These are phyloP conservation scores for Gambusia holbrooki DNA, from an alignment of 2,113 vertebrate genomes.

Conservation along the genomic window DNA sequence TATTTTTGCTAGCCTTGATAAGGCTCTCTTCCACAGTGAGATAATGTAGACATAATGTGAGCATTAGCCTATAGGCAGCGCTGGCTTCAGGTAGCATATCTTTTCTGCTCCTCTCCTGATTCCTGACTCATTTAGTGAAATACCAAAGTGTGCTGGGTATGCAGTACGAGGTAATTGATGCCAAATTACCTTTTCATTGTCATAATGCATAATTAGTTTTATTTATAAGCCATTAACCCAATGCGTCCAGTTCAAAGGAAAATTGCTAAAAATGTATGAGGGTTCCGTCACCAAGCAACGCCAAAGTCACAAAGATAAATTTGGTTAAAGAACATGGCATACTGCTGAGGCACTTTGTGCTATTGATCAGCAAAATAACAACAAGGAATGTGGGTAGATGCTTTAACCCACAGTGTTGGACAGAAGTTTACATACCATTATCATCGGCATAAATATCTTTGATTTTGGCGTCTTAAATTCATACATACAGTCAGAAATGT, in stretches of 20 bases:
- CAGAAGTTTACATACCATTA: neutral
- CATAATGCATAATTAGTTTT: conserved; percentile 67
- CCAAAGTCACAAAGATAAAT: conserved; percentile 53
- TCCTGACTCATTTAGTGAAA: conserved; percentile 43
- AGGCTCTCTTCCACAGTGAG: conserved; percentile 60
- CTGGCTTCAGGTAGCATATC: conserved; percentile 45
- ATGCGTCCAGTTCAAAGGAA: conserved; percentile 31
- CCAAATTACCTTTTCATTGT: conserved; percentile 59
- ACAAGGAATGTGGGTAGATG: conserved; percentile 6
- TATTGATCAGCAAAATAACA: conserved; percentile 33
- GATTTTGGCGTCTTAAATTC: neutral
- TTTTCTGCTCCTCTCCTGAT: conserved; percentile 3
- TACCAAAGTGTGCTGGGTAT: conserved; percentile 40
- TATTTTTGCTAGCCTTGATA: conserved; percentile 72
- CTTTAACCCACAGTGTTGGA: neutral
- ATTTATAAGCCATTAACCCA: conserved; percentile 70
- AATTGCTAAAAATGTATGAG: conserved; percentile 37
- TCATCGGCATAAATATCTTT: neutral
- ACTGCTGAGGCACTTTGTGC: conserved; percentile 24
- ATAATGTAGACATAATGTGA: conserved; percentile 69
- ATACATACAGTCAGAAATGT: neutral
- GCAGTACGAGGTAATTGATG: conserved; percentile 58
- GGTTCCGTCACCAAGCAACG: conserved; percentile 18
- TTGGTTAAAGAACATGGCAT: conserved; percentile 11
- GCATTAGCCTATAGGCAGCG: conserved; percentile 48